Percentiles rank a stretch among this genome's conserved stretches.
These are phyloP conservation scores for Darevskia mixta DNA, from an alignment of 2,797 vertebrate species.

Conservation along the genomic window DNA sequence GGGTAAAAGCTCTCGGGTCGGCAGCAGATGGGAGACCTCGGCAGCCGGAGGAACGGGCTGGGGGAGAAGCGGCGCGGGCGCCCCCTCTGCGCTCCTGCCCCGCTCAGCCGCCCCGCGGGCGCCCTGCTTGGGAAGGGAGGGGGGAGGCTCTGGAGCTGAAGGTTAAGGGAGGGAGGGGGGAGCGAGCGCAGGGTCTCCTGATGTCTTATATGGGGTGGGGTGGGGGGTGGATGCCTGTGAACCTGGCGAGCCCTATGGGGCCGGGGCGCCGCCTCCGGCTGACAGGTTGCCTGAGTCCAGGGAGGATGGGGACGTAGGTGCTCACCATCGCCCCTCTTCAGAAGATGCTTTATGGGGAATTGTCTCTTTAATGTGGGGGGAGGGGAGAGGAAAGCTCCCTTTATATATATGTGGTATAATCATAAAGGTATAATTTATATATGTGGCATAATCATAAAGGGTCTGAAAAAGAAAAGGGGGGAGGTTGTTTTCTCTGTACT, in stretches of 20 bases:
- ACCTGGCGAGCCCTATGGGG: neutral
- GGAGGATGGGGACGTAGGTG: neutral
- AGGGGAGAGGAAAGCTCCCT: neutral
- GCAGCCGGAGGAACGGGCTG: neutral
- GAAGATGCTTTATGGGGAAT: neutral
- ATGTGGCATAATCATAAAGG: neutral
- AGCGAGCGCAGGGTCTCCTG: neutral
- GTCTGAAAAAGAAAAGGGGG: neutral
- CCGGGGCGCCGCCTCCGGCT: neutral
- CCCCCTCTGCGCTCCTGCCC: neutral
- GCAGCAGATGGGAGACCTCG: neutral
- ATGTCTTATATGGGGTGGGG: neutral
- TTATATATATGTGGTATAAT: neutral
- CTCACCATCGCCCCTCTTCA: too few species aligned
- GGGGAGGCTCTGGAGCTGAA: neutral
- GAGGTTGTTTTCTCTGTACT: neutral
- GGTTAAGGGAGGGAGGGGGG: neutral
- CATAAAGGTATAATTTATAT: neutral
- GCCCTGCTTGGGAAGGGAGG: neutral
- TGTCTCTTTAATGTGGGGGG: neutral
- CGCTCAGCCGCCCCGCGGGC: too few species aligned
- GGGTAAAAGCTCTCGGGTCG: neutral
- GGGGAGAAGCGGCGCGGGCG: neutral
- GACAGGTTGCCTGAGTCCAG: constrained; percentile 39
- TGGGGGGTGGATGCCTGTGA: neutral